Evolutionary conservation across 2,797 vertebrate species (phyloP).

Genomic region (Delichon dasypus): DNA sequence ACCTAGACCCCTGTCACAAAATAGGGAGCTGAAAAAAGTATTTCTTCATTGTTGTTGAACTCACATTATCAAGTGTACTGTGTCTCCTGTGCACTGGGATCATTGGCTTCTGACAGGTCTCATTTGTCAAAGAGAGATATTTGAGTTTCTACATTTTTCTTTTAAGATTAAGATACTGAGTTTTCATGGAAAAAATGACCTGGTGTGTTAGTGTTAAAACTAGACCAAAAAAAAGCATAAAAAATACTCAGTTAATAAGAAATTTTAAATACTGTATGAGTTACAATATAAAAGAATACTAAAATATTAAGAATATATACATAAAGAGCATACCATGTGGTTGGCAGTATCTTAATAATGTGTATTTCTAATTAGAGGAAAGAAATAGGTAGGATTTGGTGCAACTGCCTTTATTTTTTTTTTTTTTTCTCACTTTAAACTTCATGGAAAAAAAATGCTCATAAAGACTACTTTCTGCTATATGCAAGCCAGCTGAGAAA

Average conservation of each 20-base stretch:
- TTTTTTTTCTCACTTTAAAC: neutral
- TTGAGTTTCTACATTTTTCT: neutral
- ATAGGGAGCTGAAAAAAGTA: neutral
- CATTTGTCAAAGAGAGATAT: neutral
- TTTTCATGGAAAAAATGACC: neutral
- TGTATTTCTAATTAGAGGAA: neutral
- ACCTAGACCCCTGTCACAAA: neutral
- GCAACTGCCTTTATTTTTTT: neutral
- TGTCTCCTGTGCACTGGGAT: neutral
- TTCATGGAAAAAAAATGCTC: neutral
- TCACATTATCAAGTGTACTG: neutral
- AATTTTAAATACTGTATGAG: neutral
- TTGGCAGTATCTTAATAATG: neutral
- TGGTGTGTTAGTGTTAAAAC: neutral
- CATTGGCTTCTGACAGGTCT: neutral
- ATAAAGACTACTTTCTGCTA: neutral
- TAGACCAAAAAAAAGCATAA: neutral
- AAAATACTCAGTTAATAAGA: neutral
- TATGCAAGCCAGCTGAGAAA: neutral
- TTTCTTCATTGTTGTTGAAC: neutral
- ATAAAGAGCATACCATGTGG: fast-evolving
- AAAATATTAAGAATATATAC: neutral
- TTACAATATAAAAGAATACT: neutral
- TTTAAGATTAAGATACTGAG: neutral
- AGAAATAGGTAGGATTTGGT: neutral